Evolutionary conservation across 2,113 vertebrate genomes (phyloP), one percentile per base, ranked within the genome.

Genomic region (Ctenomys sociabilis): DNA sequence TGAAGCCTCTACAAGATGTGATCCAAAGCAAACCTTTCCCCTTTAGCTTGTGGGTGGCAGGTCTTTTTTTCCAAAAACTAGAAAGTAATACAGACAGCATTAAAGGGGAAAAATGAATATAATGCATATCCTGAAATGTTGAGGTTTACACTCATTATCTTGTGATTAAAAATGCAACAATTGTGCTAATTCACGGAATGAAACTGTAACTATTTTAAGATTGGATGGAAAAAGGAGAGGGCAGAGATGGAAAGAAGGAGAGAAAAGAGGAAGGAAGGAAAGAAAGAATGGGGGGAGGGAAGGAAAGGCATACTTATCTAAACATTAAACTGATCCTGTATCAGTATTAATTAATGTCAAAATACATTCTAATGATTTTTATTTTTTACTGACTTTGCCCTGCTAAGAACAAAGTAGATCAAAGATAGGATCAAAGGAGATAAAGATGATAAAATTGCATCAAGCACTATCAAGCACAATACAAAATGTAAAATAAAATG

Each of bases 301-400:
- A 54, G 24, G 17, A 92, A 61, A 16, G 84, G 4, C 89, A 14
- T 85, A 40, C 30, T 89, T 75, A 35, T 43, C 7, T 80, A 22
- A 54, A 70, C 9, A 72, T 26, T 93, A 35, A 95, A 52, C 59
- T 77, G 24, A 77, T 57, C 30, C 7, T 88, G 16, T 52, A 59
- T 75, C 22, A 93, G 59, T 30, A 93, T 66, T 70, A 54, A 32
- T 77, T 16, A 93, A 45, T 43, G 40, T 28, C 32, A 84, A 80
- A 90, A 9, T 13, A 91, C 5, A 83, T 45, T 89, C 77, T 70
- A 90, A 68, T 91, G 30, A 77, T 63, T 94, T 85, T 95, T 72
- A 57, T 93, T 95, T 24, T 40, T 24, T 40, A 61, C 22, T 64
- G 89, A 28, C 80, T 95, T 95, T 81, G 68, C 80, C 52, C 89